Base-by-base conservation (phyloP, 64 coral and sea anemone genomes). In the Trachythela sp. region DNA sequence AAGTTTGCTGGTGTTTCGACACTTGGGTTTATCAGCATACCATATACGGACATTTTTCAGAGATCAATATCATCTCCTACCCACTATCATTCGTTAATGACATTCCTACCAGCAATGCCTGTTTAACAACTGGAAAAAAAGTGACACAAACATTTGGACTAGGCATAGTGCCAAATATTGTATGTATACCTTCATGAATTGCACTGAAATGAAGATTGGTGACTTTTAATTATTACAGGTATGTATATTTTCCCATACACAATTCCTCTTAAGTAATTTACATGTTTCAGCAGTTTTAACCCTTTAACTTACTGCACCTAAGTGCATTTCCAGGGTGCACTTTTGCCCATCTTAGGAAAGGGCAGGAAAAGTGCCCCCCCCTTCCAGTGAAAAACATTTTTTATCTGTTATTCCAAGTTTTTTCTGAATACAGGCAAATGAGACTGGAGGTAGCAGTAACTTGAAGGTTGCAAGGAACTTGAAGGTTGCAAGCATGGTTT, bases 131-230 rank as follows among this genome's bases (percentile, higher is more conserved):
- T 68, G 59, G 59, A 68, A 68, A 31, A 68, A 22, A 5, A 8
- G 20, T 68, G 59, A 68, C 59, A 45, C 42, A 45, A 68, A 68
- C 59, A 68, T 31, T 31, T 68, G 59, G 59, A 68, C 4, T 68
- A 14, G 59, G 59, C 59, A 68, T 68, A 68, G 59, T n/a, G n/a
- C n/a, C n/a, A n/a, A n/a, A n/a, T n/a, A n/a, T 68, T 68, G 59
- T 68, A 31, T 31, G 14, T 68, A 68, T 68, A 68, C 59, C 20
- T 68, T 54, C 22, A 54, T 22, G 51, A 54, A 54, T 54, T 54
- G 51, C 51, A 54, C 51, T 10, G 51, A 54, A 54, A 54, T 54
- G 51, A 54, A 54, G 51, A 54, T 54, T 54, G 51, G 51, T 54
- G 9, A 54, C 51, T 54, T 54, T 68, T 3, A 68, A 68, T 6